Evolutionary conservation across 1,140 invertebrate species (phyloP), one percentile per base, ranked within the genome.

Genomic region (Neotoxoptera formosana): DNA sequence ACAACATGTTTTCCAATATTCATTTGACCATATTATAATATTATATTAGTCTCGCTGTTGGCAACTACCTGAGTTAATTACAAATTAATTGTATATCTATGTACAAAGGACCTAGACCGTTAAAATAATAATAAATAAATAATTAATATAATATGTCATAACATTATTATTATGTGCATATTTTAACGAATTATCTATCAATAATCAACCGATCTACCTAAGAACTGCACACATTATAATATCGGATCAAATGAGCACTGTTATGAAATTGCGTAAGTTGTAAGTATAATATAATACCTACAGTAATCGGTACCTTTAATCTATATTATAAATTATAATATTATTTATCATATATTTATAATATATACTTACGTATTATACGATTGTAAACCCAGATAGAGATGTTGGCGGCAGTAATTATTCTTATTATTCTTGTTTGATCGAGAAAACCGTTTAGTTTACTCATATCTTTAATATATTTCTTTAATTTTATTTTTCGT

Each of bases 291-390:
- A 41, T 53, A 53, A 21, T 53, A 53, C 20, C 17, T 53, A 53
- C 20, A 21, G 6, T 67, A 67, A 67, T 67, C 60, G 60, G 30
- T 67, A n/a, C 11, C 60, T 67, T n/a, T 67, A n/a, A 67, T n/a
- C 60, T 67, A 67, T 67, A 67, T n/a, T 67, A 67, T 67, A n/a
- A 67, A 67, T 67, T 67, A 67, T 67, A n/a, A n/a, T 67, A 67
- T 67, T 0, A 67, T 67, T 9, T 60, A 67, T 67, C 25, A 30
- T 67, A n/a, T n/a, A 41, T 41, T 2, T n/a, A 8, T 17, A 4
- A 67, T 17, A n/a, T 17, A 17, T 41, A 41, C 4, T 41, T 17
- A 17, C 14, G n/a, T 76, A 76, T 34, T n/a, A 76, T 17, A n/a
- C n/a, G 60, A 84, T 41, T 84, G 17, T 87, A 51, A 87, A 51